Conservation (phyloP, 2,113 vertebrate species). For the Connochaetes taurinus region DNA sequence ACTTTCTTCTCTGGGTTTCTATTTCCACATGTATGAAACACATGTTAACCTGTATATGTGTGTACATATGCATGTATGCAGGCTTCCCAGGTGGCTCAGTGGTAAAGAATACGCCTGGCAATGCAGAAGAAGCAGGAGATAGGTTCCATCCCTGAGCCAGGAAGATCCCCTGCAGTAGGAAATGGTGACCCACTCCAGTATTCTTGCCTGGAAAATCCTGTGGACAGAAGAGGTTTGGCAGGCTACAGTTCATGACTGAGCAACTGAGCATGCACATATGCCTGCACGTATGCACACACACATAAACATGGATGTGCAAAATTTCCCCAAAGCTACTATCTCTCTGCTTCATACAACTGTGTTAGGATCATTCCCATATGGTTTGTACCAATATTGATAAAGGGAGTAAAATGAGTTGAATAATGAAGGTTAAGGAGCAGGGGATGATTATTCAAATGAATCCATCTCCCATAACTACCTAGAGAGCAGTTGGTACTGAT, state of each 20-base stretch:
- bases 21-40: background rate
- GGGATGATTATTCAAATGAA: background rate
- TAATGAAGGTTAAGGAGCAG: background rate
- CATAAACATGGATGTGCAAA: background rate
- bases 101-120: background rate
- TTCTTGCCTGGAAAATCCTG: background rate
- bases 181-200: background rate
- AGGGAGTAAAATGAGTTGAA: background rate
- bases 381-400: background rate
- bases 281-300: background rate
- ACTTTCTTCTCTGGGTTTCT: background rate
- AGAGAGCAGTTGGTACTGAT: background rate
- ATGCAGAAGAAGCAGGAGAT: background rate
- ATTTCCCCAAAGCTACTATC: background rate
- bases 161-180: background rate
- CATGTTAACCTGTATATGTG: accelerated
- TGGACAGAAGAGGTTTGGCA: background rate
- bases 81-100: background rate
- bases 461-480: background rate
- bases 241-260: background rate
- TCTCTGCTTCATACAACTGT: background rate
- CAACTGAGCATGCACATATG: too few species aligned
- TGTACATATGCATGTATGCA: background rate
- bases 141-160: background rate
- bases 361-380: background rate